Conservation (phyloP, 2,797 vertebrate genomes). For the Limnodromus scolopaceus region DNA sequence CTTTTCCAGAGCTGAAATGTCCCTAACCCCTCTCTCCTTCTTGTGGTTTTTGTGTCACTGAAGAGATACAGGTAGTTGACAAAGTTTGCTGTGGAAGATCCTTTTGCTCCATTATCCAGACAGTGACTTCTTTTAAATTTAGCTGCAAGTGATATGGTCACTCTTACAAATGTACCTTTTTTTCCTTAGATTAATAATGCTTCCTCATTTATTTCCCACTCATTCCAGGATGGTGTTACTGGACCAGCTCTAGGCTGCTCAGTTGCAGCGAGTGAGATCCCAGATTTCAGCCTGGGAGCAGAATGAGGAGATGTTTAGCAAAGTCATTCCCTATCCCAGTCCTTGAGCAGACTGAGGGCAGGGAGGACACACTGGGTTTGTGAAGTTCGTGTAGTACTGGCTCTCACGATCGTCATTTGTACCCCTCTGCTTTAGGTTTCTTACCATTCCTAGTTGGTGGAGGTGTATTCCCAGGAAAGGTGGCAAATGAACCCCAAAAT, state of each 20-base stretch:
- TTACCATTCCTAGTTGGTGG: neutral
- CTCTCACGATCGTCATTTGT: fast-evolving
- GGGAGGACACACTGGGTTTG: neutral
- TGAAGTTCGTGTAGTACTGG: neutral
- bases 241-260: fast-evolving
- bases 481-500: neutral
- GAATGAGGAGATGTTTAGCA: neutral
- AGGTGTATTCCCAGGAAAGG: neutral
- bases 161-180: neutral
- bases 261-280: neutral
- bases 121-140: neutral
- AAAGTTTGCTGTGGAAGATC: constrained; percentile 11
- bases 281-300: neutral
- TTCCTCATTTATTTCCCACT: neutral
- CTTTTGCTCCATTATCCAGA: neutral
- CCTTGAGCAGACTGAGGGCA: neutral
- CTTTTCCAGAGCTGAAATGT: constrained; percentile 56
- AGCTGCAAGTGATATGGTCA: neutral
- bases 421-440: neutral
- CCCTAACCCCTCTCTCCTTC: constrained; percentile 57
- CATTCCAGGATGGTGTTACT: neutral
- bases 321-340: neutral
- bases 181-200: neutral
- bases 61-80: neutral
- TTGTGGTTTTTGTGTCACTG: constrained; percentile 55